phyloP scores from a whole-genome alignment of 2,888 invertebrate species.

The Nomada hirtipes region DNA sequence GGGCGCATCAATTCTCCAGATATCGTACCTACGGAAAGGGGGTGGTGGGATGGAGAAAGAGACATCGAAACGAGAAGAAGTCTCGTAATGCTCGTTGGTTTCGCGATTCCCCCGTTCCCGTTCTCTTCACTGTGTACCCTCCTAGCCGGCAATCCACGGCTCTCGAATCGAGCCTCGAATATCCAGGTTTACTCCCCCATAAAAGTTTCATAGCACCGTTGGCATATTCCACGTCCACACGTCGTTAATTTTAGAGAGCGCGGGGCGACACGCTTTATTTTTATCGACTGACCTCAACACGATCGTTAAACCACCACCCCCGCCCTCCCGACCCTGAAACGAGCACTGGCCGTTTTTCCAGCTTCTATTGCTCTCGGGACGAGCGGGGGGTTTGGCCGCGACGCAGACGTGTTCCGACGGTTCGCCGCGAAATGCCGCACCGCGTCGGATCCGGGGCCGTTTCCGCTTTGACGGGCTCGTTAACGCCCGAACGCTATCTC shows the following conservation, averaged over 20 bases:
- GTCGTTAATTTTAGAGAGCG: constrained; percentile 74
- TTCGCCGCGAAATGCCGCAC: constrained; percentile 15
- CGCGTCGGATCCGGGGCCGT: constrained; percentile 23
- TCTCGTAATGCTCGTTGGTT: constrained; percentile 53
- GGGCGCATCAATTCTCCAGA: constrained; percentile 22
- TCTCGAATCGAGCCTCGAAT: constrained; percentile 57
- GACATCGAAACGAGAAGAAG: constrained; percentile 37
- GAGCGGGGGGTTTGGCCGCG: not conserved
- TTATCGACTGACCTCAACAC: constrained; percentile 75
- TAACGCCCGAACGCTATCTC: constrained; percentile 41
- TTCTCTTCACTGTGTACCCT: not conserved
- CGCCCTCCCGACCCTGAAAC: not conserved
- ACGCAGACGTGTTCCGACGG: constrained; percentile 8
- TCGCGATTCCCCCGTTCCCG: constrained; percentile 34
- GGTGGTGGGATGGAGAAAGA: not conserved
- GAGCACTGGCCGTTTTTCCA: constrained; percentile 62
- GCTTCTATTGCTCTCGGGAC: constrained; percentile 43
- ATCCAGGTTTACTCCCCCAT: constrained; percentile 73
- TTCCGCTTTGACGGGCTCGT: constrained; percentile 49
- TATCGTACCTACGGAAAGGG: not conserved
- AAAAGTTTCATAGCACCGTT: constrained; percentile 73
- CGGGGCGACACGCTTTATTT: constrained; percentile 71
- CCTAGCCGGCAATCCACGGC: constrained; percentile 25
- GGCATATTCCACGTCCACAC: constrained; percentile 75
- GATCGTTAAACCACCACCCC: constrained; percentile 67